Evolutionary conservation across 2,888 invertebrate species (phyloP), one percentile per base, ranked within the genome.

Genomic region (Apeira syringaria): DNA sequence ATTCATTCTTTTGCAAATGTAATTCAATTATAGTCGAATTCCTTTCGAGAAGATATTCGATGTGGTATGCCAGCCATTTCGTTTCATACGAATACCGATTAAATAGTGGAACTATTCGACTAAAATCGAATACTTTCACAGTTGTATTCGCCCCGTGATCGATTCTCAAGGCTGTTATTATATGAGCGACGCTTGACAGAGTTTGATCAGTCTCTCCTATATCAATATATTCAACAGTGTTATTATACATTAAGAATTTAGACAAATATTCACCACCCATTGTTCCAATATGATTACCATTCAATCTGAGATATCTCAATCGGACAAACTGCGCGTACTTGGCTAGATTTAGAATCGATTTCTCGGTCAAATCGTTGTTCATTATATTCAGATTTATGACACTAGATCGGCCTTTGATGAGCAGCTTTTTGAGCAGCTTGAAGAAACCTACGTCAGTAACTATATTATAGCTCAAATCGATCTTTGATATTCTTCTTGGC

Each of bases 181-280:
- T 83, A 3, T 84, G 84, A n/a, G 91, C 88, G 0, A 93, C 80
- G 48, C 92, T 92, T 0, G 86, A 74, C 11, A 91, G 62, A 0
- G 91, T 92, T 42, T 92, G 92, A 28, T 91, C 89, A 0, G 91
- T 91, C 56, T 93, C 91, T 0, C 91, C 92, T 1, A 93, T 75
- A 60, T 93, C 93, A 8, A 91, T 68, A 39, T 74, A 84, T 40
- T 88, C 73, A 0, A 94, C 64, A 13, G 68, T 73, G 0, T 59
- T 67, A 53, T 91, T 92, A 7, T 80, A 66, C 1, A 67, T 69
- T 1, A 93, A 59, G 37, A 92, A 78, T 15, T 76, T 53, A 0
- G 91, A 90, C n/a, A 93, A 71, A 59, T 76, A 74, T 56, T 84
- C 84, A 0, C 92, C 91, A 1, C 91, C 91, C 75, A 84, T 74